These are phyloP conservation scores for Hypselothyrea guttata DNA, from an alignment of 2,888 invertebrate genomes.

Conservation along the genomic window DNA sequence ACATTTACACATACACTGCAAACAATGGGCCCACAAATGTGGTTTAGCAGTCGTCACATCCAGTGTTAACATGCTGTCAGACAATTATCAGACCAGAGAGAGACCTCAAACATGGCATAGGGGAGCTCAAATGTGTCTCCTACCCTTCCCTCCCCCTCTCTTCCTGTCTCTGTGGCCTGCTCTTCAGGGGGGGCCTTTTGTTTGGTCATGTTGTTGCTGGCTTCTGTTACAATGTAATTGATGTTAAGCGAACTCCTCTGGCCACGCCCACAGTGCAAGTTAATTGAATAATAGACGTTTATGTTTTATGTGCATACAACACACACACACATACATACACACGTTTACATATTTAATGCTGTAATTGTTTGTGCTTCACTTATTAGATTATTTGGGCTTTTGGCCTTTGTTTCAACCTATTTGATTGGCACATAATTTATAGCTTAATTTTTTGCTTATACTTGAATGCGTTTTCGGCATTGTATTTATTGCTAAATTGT, in stretches of 20 bases:
- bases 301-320: conserved; percentile 59
- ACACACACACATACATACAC: conserved; percentile 3
- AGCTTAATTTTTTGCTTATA: no score
- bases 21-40: conserved; percentile 36
- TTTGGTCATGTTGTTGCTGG: conserved; percentile 47
- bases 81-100: conserved; percentile 67
- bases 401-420: neutral
- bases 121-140: conserved; percentile 7
- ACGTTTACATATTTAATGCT: no score
- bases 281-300: conserved; percentile 72
- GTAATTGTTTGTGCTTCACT: no score
- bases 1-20: conserved; percentile 9
- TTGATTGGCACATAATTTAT: neutral
- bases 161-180: neutral
- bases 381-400: neutral
- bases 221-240: conserved; percentile 66
- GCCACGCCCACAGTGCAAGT: conserved; percentile 56
- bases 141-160: neutral
- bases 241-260: conserved; percentile 42
- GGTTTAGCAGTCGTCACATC: conserved; percentile 41
- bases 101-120: neutral
- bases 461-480: no score
- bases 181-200: conserved; percentile 23
- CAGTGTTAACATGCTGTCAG: conserved; percentile 70
- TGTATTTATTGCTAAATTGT: neutral